Evolutionary conservation across 2,888 invertebrate genomes (phyloP), one percentile per base, ranked within the genome.

Genomic region (Chymomyza caudatula): DNA sequence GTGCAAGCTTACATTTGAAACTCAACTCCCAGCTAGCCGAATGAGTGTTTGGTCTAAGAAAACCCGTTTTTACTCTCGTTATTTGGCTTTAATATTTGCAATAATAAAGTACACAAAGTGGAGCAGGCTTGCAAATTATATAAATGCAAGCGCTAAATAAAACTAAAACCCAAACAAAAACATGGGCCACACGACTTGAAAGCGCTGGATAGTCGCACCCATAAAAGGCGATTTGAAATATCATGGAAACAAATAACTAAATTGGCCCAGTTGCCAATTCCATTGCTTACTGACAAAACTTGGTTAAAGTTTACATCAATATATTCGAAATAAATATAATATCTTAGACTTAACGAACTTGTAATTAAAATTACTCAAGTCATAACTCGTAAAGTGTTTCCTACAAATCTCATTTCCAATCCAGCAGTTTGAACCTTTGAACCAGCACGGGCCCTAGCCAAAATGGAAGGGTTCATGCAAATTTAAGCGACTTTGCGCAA

Each of bases 1-100:
- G 29, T 11, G 29, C 29, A 37, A 37, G 11, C 29, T 37, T 11
- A 37, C 11, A 11, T 37, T 37, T 37, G 29, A 37, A 37, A 37
- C 29, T 11, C 29, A 37, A 37, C 29, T 37, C 29, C 29, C 29
- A 37, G 11, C 11, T 13, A 37, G 29, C 29, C 29, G 11, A 37
- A 8, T 37, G 29, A 13, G 29, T 37, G 1, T 37, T 8, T 37
- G 29, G 29, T 37, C 29, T 3, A 37, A 67, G 11, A 67, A 79
- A 80, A 80, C 80, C 78, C 67, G 80, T 80, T 80, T 51, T 51
- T 73, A 74, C 64, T 69, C 57, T 73, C 76, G 85, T 85, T 78
- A 81, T 84, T 84, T 79, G 78, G 74, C 76, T 78, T 73, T 82
- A 85, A 78, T 84, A 85, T 78, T 80, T 81, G 79, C 72, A 74